Evolutionary conservation across 2,113 vertebrate genomes (phyloP).

Genomic region (Eulemur macaco): DNA sequence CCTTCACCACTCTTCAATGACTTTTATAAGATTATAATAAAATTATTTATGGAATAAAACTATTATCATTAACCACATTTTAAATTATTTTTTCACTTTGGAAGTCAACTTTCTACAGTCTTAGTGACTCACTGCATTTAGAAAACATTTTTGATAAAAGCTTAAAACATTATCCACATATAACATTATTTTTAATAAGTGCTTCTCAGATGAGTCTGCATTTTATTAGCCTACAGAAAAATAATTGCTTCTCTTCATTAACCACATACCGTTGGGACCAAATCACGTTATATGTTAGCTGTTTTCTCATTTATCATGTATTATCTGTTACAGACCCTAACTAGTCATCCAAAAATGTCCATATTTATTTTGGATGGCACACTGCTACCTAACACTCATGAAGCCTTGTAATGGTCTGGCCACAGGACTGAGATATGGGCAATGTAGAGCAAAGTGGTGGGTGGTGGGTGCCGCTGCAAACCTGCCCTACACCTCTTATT

Average conservation of each 20-base stretch:
- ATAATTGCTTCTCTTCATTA: background rate
- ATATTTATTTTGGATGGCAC: background rate
- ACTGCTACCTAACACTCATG: background rate
- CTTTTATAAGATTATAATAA: background rate
- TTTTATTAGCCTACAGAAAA: background rate
- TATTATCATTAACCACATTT: background rate
- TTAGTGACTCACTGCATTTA: background rate
- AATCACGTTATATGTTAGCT: background rate
- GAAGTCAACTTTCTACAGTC: background rate
- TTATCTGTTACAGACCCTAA: background rate
- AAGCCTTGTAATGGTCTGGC: no score
- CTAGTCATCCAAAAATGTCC: background rate
- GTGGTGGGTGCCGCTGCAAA: rapidly evolving
- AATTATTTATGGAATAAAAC: background rate
- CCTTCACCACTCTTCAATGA: background rate
- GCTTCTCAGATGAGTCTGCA: background rate
- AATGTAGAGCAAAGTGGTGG: rapidly evolving
- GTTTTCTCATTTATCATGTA: background rate
- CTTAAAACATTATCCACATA: background rate
- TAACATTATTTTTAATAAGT: background rate
- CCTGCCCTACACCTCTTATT: rapidly evolving
- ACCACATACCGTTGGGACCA: background rate
- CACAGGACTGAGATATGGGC: rapidly evolving
- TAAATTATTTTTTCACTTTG: background rate
- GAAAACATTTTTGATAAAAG: background rate